Evolutionary conservation across 2,888 invertebrate genomes (phyloP), one percentile per base, ranked within the genome.

Genomic region (Amphipyra berbera): DNA sequence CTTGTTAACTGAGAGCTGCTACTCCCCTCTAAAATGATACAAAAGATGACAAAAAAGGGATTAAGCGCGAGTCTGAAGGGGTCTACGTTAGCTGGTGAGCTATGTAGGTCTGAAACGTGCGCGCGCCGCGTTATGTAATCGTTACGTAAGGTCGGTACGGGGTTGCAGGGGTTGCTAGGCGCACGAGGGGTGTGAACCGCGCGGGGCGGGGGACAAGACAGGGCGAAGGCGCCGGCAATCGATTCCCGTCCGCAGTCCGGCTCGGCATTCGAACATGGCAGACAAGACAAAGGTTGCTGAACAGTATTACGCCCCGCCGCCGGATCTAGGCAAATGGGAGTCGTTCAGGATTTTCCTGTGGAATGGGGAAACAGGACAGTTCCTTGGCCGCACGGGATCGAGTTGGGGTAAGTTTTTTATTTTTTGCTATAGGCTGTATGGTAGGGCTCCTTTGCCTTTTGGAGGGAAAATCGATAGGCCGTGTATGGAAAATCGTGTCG

Each of bases 361-460:
- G 97, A 98, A 99, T 95, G 96, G 97, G 82, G 98, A 98, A 94
- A 98, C 98, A 70, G 97, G 97, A 87, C 98, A 98, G 95, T 97
- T 98, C 91, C 95, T 99, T 82, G 99, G 99, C 83, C 96, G 99
- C 83, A 98, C 98, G 72, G 98, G 97, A 82, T 95, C 97, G 88
- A 98, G 98, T 95, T 99, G 99, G 99, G 98, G 98, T 98, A 90
- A 98, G 98, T 97, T 55, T 21, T 68, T 72, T 44, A 54, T 68
- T 60, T 61, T 59, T 50, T 42, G 61, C 40, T 30, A 13, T 33
- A 2, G 21, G 21, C 40, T 61, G 35, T 33, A 56, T 49, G 42
- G 27, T 42, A 15, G 52, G 37, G 44, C 46, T 62, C 56, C 50
- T 64, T 73, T 58, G 59, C 53, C 48, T 30, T 88, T 89, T 86